A percentile compares a stretch with the other conserved stretches of the same genome.
Evolutionary conservation across 2,888 invertebrate genomes (phyloP).

Genomic region (Cephus nigrinus): DNA sequence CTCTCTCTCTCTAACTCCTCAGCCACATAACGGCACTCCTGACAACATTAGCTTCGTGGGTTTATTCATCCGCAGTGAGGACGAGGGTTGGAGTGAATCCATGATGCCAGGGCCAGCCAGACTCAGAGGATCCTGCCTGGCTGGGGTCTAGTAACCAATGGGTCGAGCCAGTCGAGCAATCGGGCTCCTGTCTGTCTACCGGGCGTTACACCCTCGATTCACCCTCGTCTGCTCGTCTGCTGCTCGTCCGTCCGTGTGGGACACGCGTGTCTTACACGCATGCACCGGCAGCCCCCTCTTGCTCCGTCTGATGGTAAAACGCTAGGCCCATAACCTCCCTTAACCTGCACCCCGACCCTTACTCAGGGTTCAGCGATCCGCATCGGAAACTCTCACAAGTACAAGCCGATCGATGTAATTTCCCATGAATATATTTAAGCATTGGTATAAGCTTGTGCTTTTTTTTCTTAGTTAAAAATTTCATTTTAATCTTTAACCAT

Average conservation of each 20-base stretch:
- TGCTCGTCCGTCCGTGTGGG: conserved; percentile 18
- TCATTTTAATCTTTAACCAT: background rate
- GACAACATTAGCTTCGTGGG: conserved; percentile 18
- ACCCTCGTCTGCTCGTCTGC: conserved; percentile 28
- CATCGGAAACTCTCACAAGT: background rate
- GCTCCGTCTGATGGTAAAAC: conserved; percentile 2
- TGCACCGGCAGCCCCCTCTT: conserved; percentile 11
- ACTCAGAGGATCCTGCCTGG: conserved; percentile 32
- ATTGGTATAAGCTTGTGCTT: background rate
- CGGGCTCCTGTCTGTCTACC: conserved; percentile 28
- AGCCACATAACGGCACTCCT: conserved; percentile 4
- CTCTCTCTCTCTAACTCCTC: background rate
- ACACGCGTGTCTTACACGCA: conserved; percentile 19
- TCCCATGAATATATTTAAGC: background rate
- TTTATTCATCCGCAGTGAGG: conserved; percentile 44
- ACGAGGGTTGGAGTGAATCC: conserved; percentile 21
- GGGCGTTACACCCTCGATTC: conserved; percentile 21
- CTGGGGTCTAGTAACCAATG: conserved; percentile 36
- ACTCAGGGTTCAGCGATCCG: conserved; percentile 24
- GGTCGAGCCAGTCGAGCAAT: conserved; percentile 11
- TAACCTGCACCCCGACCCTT: conserved; percentile 33
- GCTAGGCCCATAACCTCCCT: conserved; percentile 30
- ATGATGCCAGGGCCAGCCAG: background rate
- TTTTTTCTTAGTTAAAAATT: background rate
- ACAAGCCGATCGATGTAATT: background rate